Conservation (phyloP, 2,888 invertebrate genomes). For the Atrina japonica region DNA sequence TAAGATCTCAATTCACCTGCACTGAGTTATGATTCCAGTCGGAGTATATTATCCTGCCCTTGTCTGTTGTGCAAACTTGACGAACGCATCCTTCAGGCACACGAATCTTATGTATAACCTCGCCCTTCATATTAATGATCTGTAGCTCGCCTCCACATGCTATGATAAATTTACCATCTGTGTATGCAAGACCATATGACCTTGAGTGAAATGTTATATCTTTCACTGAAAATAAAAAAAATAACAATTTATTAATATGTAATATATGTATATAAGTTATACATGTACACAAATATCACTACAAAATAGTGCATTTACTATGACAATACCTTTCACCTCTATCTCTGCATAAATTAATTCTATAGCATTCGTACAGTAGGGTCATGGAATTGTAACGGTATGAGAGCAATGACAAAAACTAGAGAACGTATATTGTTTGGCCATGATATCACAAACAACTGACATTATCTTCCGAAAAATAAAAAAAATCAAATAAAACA, state of each 20-base stretch:
- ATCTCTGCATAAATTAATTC: too few relatives aligned
- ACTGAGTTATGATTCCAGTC: conserved; percentile 26
- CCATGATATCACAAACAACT: too few relatives aligned
- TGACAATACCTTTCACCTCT: too few relatives aligned
- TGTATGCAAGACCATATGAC: conserved; percentile 9
- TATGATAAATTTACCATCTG: conserved; percentile 11
- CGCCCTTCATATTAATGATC: conserved; percentile 16
- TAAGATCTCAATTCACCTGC: too few relatives aligned
- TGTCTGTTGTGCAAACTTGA: conserved; percentile 13
- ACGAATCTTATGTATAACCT: conserved; percentile 10
- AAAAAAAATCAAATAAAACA: too few relatives aligned
- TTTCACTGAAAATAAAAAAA: conserved; percentile 19
- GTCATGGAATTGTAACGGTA: too few relatives aligned
- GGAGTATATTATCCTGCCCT: conserved; percentile 15
- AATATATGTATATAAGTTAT: not conserved
- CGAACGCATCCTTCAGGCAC: conserved; percentile 23
- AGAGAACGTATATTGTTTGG: too few relatives aligned
- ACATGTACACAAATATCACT: not conserved
- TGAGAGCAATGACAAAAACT: too few relatives aligned
- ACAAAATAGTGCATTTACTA: too few relatives aligned
- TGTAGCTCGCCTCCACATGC: conserved; percentile 19
- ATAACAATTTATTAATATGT: not conserved
- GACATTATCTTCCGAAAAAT: too few relatives aligned
- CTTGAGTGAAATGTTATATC: conserved; percentile 14
- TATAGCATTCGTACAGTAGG: too few relatives aligned